Evolutionary conservation across 1,140 invertebrate species (phyloP).

Genomic region (Chironomus striatipennis): DNA sequence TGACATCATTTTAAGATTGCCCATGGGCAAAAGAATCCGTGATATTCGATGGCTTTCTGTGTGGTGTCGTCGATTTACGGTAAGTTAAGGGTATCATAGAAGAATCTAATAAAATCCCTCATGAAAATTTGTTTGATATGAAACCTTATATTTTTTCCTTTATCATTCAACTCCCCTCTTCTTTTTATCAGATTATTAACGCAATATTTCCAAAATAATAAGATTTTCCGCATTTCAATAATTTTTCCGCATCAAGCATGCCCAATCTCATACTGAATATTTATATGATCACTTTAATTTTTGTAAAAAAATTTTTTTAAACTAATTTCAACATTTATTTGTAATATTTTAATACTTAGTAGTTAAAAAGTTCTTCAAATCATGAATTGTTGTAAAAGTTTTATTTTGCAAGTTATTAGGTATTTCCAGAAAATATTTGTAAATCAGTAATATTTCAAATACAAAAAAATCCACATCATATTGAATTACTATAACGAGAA

Average conservation of each 20-base stretch:
- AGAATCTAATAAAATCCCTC: no score
- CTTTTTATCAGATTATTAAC: not conserved
- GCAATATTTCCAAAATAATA: not conserved
- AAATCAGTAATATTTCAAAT: no score
- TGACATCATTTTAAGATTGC: constrained; percentile 74
- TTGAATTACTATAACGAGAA: not conserved
- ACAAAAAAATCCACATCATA: not conserved
- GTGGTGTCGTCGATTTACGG: constrained; percentile 82
- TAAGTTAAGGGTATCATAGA: constrained; percentile 44
- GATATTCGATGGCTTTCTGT: constrained; percentile 85
- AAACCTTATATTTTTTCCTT: not conserved
- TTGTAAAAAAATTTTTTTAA: no score
- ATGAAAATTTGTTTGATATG: not conserved
- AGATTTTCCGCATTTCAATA: not conserved
- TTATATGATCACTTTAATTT: no score
- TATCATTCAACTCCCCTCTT: not conserved
- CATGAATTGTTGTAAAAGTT: no score
- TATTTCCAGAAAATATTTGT: no score
- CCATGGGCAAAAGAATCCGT: constrained; percentile 67
- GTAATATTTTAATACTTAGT: no score
- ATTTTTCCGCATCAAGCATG: not conserved
- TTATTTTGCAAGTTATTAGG: no score
- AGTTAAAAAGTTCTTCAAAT: no score
- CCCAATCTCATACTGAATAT: not conserved
- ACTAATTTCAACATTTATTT: no score